These are phyloP conservation scores for Cossypha dichroa DNA, from an alignment of 2,797 vertebrate species.

Conservation along the genomic window DNA sequence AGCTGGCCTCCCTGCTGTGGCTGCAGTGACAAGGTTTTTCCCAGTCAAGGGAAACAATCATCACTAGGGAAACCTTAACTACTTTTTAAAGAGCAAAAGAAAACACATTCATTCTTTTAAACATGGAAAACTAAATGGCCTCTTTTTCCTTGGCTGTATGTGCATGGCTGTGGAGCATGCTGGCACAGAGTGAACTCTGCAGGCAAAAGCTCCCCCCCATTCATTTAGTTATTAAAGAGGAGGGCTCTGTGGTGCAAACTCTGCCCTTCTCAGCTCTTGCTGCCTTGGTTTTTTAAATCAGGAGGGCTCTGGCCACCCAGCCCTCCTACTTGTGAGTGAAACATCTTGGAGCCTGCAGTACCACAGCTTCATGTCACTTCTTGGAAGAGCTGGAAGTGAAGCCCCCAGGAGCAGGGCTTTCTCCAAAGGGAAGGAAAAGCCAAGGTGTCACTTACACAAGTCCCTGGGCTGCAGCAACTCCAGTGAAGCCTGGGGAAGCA, in stretches of 20 bases:
- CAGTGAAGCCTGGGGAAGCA: not conserved
- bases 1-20: not conserved
- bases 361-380: not conserved
- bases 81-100: slow-evolving; percentile 51
- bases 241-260: not conserved
- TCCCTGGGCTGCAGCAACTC: not conserved
- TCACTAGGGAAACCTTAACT: slow-evolving; percentile 70
- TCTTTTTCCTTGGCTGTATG: slow-evolving; percentile 39
- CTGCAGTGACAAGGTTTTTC: slow-evolving; percentile 28
- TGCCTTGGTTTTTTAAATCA: not conserved
- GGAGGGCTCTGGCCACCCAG: not conserved
- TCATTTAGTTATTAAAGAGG: not conserved
- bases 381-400: not conserved
- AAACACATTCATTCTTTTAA: slow-evolving; percentile 58
- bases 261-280: not conserved
- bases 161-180: not conserved
- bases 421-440: not conserved
- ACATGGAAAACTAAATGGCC: slow-evolving; percentile 64
- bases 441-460: not conserved
- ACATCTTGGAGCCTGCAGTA: not conserved
- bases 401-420: not conserved
- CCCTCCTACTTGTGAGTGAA: not conserved
- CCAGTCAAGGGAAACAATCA: slow-evolving; percentile 30
- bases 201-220: not conserved
- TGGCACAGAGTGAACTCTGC: not conserved